phyloP scores from a whole-genome alignment of 2,113 vertebrate genomes.

The Scalopus aquaticus region DNA sequence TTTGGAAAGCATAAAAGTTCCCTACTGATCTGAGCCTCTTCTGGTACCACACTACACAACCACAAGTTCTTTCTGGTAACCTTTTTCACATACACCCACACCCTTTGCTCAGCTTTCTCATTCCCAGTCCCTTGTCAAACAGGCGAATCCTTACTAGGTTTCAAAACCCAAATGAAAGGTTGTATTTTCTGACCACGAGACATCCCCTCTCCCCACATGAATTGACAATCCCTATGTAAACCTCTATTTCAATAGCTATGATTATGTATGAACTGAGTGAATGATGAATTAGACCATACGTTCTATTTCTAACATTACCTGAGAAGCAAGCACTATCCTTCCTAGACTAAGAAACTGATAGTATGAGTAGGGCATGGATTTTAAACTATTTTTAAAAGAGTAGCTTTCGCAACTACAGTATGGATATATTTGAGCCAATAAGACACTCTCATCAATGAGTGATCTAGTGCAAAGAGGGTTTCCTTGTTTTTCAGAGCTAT shows the following conservation, averaged over 20 bases:
- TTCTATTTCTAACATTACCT: background rate
- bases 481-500: background rate
- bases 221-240: background rate
- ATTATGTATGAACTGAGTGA: background rate
- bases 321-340: background rate
- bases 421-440: background rate
- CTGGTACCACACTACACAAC: background rate
- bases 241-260: background rate
- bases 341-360: background rate
- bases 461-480: background rate
- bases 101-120: background rate
- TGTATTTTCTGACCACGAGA: background rate
- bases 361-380: background rate
- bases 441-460: background rate
- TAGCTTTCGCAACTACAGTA: background rate
- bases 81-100: background rate
- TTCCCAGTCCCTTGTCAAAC: background rate
- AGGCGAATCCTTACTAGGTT: background rate
- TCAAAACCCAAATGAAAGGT: background rate
- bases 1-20: background rate
- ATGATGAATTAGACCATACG: background rate
- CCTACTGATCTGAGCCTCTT: background rate
- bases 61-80: background rate
- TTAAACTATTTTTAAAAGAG: conserved; percentile 40
- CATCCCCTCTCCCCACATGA: background rate